Evolutionary conservation across 2,113 vertebrate species (phyloP), one percentile per base, ranked within the genome.

Genomic region (Lepus europaeus): DNA sequence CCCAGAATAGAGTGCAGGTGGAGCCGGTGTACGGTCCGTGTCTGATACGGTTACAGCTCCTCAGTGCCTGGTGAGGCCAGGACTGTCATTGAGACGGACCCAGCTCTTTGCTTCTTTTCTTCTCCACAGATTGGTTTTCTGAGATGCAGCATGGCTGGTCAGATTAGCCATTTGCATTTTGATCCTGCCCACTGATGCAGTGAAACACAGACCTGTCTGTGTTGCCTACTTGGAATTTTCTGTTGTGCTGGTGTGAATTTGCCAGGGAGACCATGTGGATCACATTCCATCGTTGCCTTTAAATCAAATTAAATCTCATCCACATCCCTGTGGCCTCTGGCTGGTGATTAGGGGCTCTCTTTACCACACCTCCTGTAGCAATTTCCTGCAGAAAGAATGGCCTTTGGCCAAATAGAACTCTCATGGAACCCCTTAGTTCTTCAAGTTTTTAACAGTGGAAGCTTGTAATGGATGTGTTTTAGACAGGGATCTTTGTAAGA

Each of bases 41-140:
- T 27, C 1, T 3, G 29, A 11, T 3, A 13, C 17, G 5, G 0
- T 45, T 2, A 7, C 0, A 16, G 72, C 49, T 36, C 1, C n/a
- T 72, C 11, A 17, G 2, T 6, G 17, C 17, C 36, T 5, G 25
- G 27, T 20, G 25, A 5, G 27, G 31, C 16, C 27, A 13, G 39
- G 13, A 5, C 22, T 31, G 29, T 36, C 25, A 8, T 78, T 27
- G 64, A 51, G 39, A 78, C 12, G 19, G 22, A 12, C 22, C 66
- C 9, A 1, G 1, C 5, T 74, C 7, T 80, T 29, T 23, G 59
- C 87, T 29, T 53, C 23, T 39, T 66, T 91, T 39, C 80, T 89
- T 66, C 79, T n/a, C 79, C 14, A 63, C 25, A 77, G 45, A 20
- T 45, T 86, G 20, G 45, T 92, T 93, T 89, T 78, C 89, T 81